These are phyloP conservation scores for Hydractinia symbiolongicarpus DNA, from an alignment of 30 jellyfish, hydroid and myxozoan species.

Conservation along the genomic window DNA sequence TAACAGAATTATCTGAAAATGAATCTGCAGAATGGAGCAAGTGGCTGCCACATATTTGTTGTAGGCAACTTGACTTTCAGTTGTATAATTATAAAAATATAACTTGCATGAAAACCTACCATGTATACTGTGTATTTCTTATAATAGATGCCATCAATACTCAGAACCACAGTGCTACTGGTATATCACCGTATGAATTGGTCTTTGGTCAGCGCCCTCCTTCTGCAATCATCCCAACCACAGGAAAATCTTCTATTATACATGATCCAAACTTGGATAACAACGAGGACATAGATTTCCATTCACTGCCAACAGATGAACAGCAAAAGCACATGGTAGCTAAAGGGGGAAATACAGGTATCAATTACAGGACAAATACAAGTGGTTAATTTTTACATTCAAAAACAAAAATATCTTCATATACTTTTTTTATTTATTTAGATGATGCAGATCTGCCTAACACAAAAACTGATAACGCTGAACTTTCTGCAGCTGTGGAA, in stretches of 20 bases:
- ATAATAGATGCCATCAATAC: constrained; percentile 1
- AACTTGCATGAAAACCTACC: no score
- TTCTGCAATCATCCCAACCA: background rate
- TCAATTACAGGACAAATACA: no score
- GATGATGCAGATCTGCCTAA: no score
- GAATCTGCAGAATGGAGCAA: background rate
- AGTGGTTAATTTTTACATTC: no score
- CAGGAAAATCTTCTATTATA: background rate
- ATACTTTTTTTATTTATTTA: no score
- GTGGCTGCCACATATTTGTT: constrained; percentile 9
- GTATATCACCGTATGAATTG: background rate
- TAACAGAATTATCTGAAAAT: background rate
- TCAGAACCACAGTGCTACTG: constrained; percentile 6
- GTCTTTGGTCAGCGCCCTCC: background rate
- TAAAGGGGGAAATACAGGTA: no score
- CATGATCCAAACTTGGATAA: background rate
- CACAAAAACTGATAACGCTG: no score
- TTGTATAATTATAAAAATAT: no score
- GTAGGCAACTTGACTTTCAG: background rate
- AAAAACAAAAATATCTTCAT: no score
- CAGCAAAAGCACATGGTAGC: background rate
- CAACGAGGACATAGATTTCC: background rate
- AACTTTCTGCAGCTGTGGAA: no score
- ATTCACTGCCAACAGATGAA: background rate
- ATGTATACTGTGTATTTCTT: no score